These are phyloP conservation scores for Byasa hedistus DNA, from an alignment of 2,888 invertebrate species.

Conservation along the genomic window DNA sequence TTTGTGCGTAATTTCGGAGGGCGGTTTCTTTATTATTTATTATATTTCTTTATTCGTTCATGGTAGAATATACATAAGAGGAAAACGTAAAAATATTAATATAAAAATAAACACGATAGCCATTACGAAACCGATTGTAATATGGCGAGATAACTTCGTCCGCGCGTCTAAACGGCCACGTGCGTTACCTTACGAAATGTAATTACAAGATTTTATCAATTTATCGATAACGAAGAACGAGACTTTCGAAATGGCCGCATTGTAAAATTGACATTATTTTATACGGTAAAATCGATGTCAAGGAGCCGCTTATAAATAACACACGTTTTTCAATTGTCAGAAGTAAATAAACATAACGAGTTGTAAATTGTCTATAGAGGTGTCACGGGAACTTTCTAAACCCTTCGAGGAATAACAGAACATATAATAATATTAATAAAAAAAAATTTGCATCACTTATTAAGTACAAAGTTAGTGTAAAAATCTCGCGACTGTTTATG, in stretches of 20 bases:
- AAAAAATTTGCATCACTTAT: no score
- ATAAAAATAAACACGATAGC: background rate
- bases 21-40: no score
- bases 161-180: constrained; percentile 37
- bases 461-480: no score
- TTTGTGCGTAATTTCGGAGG: no score
- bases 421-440: no score
- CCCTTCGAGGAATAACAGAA: no score
- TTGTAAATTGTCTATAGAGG: no score
- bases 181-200: constrained; percentile 59
- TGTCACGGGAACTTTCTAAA: no score
- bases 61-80: no score
- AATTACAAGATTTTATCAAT: constrained; percentile 53
- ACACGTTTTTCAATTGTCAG: constrained; percentile 25
- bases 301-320: constrained; percentile 41
- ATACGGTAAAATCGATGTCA: constrained; percentile 59
- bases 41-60: background rate
- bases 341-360: constrained; percentile 10
- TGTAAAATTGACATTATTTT: constrained; percentile 46
- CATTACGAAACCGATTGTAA: constrained; percentile 17
- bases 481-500: no score
- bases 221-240: constrained; percentile 47
- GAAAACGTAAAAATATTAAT: no score
- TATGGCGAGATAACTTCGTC: constrained; percentile 5
- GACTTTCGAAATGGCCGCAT: constrained; percentile 54